Conservation (phyloP, 2,888 invertebrate genomes). For the Phytoseiulus persimilis region DNA sequence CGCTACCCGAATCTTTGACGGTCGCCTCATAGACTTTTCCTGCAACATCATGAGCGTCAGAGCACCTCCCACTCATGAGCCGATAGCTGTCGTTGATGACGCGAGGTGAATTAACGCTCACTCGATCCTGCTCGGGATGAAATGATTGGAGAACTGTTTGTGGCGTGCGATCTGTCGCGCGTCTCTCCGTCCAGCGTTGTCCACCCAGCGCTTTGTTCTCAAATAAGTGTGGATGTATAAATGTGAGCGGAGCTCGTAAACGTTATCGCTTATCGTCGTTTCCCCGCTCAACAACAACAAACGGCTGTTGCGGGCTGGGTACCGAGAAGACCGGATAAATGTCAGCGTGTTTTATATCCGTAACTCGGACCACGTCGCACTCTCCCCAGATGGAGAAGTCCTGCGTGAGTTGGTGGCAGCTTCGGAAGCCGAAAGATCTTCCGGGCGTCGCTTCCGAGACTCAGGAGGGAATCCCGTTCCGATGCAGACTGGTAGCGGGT, state of each 20-base stretch:
- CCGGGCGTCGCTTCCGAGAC: neutral
- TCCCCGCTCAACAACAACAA: neutral
- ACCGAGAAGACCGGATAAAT: neutral
- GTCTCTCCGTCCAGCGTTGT: neutral
- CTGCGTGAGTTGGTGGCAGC: neutral
- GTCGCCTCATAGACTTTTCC: slow-evolving; percentile 31
- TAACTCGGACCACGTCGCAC: neutral
- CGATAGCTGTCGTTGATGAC: too few species aligned
- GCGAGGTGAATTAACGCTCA: too few species aligned
- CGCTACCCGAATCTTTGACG: slow-evolving; percentile 23
- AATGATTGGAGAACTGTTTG: neutral
- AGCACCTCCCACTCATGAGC: too few species aligned
- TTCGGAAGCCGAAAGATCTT: neutral
- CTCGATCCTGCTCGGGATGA: too few species aligned
- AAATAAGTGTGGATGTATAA: neutral
- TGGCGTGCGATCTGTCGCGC: neutral
- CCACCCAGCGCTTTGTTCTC: neutral
- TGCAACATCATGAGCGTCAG: neutral
- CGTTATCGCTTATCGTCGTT: neutral
- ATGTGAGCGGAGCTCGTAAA: neutral
- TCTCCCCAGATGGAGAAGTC: neutral
- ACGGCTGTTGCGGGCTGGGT: neutral
- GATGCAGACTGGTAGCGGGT: neutral
- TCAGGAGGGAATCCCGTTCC: neutral
- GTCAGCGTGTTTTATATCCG: neutral